Evolutionary conservation across 2,888 invertebrate genomes (phyloP).

Genomic region (Pherbina coryleti): DNA sequence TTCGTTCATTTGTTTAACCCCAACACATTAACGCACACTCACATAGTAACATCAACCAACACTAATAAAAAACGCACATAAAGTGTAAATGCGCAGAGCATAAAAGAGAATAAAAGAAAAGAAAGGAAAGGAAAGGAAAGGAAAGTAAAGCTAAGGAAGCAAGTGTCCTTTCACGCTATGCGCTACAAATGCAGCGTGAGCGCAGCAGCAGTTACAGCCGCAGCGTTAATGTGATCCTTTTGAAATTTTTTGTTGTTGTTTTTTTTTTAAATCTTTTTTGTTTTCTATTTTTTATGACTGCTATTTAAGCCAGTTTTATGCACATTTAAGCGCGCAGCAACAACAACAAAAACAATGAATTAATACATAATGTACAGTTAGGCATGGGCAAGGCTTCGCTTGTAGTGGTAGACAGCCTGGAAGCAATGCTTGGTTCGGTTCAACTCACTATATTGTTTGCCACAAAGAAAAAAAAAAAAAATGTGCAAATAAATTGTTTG

Average conservation of each 20-base stretch:
- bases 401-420: neutral
- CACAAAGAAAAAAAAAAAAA: slow-evolving; percentile 4
- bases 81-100: neutral
- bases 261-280: too few relatives aligned
- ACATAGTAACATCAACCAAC: neutral
- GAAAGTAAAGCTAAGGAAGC: neutral
- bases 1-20: slow-evolving; percentile 34
- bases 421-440: neutral
- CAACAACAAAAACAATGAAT: slow-evolving; percentile 4
- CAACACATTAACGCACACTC: slow-evolving; percentile 12
- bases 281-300: neutral
- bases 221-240: slow-evolving; percentile 26
- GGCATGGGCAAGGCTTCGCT: neutral
- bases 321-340: slow-evolving; percentile 37
- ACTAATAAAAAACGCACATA: neutral
- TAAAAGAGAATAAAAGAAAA: neutral
- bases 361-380: slow-evolving; percentile 2
- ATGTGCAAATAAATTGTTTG: slow-evolving; percentile 40
- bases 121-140: slow-evolving; percentile 5
- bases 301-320: slow-evolving; percentile 29
- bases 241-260: neutral
- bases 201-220: slow-evolving; percentile 16
- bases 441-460: neutral
- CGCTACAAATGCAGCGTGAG: neutral
- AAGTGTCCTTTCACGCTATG: slow-evolving; percentile 12